These are phyloP conservation scores for Larimichthys polyactis DNA, from an alignment of 2,113 vertebrate genomes.

Conservation along the genomic window DNA sequence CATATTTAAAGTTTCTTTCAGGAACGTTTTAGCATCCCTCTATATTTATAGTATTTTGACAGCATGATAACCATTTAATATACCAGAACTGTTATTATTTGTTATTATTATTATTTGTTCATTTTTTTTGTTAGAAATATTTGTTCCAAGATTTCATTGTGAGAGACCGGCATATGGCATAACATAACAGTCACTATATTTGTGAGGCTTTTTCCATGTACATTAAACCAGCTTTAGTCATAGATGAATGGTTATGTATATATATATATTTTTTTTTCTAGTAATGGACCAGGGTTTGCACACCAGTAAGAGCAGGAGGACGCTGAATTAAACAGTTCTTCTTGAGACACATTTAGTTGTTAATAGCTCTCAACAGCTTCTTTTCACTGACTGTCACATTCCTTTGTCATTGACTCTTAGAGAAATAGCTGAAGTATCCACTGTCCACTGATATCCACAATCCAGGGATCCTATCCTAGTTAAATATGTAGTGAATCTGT, in stretches of 20 bases:
- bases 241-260: background rate
- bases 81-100: background rate
- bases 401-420: constrained; percentile 32
- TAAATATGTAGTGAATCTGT: background rate
- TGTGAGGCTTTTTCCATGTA: background rate
- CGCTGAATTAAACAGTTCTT: constrained; percentile 30
- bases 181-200: background rate
- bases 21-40: background rate
- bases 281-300: background rate
- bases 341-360: constrained; percentile 55
- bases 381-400: constrained; percentile 18
- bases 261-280: background rate
- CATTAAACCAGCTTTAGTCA: constrained; percentile 7
- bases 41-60: background rate
- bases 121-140: background rate
- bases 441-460: background rate
- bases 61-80: background rate
- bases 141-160: background rate
- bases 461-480: background rate
- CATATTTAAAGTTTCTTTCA: background rate
- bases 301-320: constrained; percentile 22
- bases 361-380: constrained; percentile 50
- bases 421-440: background rate
- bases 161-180: background rate
- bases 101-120: no score